phyloP scores from a whole-genome alignment of 2,888 invertebrate genomes.

The Drosophila prostipennis region DNA sequence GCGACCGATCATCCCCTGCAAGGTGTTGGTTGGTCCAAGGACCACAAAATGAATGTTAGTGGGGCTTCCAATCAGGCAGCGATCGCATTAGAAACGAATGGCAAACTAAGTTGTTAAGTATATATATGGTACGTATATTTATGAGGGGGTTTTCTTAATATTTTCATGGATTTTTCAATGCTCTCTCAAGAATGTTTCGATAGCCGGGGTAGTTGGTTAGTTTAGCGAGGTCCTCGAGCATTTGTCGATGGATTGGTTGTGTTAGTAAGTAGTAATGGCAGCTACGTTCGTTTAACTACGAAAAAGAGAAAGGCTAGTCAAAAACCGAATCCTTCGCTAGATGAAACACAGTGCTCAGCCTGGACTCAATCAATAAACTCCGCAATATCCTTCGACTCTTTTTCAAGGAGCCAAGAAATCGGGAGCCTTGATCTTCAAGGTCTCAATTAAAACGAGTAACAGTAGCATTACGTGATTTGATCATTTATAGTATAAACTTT shows the following conservation, averaged over 20 bases:
- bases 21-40: conserved; percentile 64
- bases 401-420: background rate
- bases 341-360: conserved; percentile 12
- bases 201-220: conserved; percentile 43
- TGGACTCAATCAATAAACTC: conserved; percentile 7
- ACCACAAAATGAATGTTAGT: conserved; percentile 64
- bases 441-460: conserved; percentile 60
- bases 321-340: conserved; percentile 20
- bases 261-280: conserved; percentile 44
- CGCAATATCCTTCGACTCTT: background rate
- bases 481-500: background rate
- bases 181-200: conserved; percentile 26
- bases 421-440: conserved; percentile 5
- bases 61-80: conserved; percentile 39
- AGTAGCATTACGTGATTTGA: conserved; percentile 59
- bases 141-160: conserved; percentile 31
- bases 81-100: conserved; percentile 48
- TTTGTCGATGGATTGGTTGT: conserved; percentile 47
- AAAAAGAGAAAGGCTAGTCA: conserved; percentile 21
- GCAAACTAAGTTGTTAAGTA: conserved; percentile 68
- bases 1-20: conserved; percentile 85
- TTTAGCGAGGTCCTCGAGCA: conserved; percentile 51
- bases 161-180: conserved; percentile 31
- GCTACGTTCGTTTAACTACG: conserved; percentile 42
- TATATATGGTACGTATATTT: conserved; percentile 59